Evolutionary conservation across 2,797 vertebrate species (phyloP).

Genomic region (Lophotriccus pileatus): DNA sequence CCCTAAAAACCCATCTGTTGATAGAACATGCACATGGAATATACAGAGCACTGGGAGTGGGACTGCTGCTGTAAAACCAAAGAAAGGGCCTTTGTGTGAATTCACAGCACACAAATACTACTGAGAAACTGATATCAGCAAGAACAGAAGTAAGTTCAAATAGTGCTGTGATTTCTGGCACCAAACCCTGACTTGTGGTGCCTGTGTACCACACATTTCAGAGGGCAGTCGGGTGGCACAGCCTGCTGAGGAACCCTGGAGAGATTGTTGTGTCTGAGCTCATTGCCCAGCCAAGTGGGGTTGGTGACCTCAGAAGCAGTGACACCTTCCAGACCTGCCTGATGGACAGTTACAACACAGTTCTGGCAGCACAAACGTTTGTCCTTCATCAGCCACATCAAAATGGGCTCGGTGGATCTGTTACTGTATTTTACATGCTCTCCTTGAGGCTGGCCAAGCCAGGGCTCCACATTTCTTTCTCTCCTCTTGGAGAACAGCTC

Average conservation of each 20-base stretch:
- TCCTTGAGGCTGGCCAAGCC: not conserved
- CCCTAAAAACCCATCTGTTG: not conserved
- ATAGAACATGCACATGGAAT: not conserved
- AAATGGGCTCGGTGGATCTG: not conserved
- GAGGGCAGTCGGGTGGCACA: accelerated
- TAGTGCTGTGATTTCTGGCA: not conserved
- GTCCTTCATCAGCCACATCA: not conserved
- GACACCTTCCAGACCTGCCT: not conserved
- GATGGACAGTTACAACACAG: not conserved
- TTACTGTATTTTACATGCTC: not conserved
- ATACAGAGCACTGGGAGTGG: not conserved
- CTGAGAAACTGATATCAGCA: not conserved
- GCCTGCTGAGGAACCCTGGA: not conserved
- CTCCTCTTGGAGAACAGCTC: not conserved
- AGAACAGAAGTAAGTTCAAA: not conserved
- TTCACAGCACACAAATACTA: not conserved
- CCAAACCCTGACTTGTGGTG: not conserved
- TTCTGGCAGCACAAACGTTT: not conserved
- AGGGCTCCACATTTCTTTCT: not conserved
- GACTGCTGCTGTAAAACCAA: not conserved
- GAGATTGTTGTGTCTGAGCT: not conserved
- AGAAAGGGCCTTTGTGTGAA: not conserved
- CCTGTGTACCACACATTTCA: accelerated
- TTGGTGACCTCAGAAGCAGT: not conserved
- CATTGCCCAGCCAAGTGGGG: not conserved